These are phyloP conservation scores for Alca torda DNA, from an alignment of 2,797 vertebrate genomes.

Conservation along the genomic window DNA sequence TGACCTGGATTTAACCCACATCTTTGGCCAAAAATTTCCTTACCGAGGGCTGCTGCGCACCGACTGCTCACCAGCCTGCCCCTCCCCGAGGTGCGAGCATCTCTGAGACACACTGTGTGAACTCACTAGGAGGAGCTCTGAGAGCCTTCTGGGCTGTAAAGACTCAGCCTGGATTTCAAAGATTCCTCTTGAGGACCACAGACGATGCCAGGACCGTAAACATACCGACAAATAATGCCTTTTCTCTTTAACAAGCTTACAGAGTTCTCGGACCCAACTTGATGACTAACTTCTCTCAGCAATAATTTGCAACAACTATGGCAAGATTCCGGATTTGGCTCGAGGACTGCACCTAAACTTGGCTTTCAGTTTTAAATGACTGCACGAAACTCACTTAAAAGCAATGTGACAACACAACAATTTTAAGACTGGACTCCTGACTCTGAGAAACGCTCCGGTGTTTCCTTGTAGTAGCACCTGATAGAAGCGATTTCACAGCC, in stretches of 20 bases:
- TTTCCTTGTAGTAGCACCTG: background rate
- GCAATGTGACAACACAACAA: background rate
- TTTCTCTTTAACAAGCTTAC: background rate
- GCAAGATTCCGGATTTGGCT: background rate
- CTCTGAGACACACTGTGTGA: background rate
- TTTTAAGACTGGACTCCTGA: background rate
- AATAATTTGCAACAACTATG: background rate
- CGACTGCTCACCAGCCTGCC: background rate
- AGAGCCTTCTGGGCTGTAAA: background rate
- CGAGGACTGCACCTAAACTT: background rate
- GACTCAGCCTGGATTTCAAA: background rate
- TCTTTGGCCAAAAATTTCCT: background rate
- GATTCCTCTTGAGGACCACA: background rate
- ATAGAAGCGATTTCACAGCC: background rate
- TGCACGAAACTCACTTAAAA: background rate
- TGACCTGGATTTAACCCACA: background rate
- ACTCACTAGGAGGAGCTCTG: background rate
- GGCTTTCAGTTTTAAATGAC: background rate
- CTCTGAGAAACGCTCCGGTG: background rate
- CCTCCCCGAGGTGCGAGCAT: rapidly evolving
- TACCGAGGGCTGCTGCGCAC: rapidly evolving
- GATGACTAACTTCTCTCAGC: background rate
- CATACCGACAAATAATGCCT: background rate
- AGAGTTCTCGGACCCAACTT: background rate
- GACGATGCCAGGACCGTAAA: background rate